These are phyloP conservation scores for Osedax fenrisi DNA, from an alignment of 2,888 invertebrate genomes.

Conservation along the genomic window DNA sequence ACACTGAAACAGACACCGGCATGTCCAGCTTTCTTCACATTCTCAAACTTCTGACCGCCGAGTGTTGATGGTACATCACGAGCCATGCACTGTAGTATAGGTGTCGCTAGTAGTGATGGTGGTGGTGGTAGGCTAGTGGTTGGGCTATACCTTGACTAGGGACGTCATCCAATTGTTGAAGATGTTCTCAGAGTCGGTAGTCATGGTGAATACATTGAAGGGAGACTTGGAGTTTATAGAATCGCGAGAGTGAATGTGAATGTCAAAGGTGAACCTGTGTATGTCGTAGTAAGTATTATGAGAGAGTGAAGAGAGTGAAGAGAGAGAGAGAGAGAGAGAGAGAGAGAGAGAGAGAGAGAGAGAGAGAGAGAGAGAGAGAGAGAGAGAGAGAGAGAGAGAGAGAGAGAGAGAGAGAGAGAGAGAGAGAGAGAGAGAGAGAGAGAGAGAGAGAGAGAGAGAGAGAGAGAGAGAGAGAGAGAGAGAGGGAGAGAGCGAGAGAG, in stretches of 20 bases:
- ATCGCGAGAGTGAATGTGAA: not conserved
- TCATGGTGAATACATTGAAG: not conserved
- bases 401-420: not conserved
- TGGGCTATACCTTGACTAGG: not conserved
- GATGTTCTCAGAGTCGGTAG: not conserved
- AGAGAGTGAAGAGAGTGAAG: not conserved
- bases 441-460: not conserved
- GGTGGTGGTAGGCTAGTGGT: not conserved
- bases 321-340: not conserved
- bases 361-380: not conserved
- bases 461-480: not conserved
- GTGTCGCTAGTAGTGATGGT: not conserved
- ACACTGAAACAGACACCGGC: not conserved
- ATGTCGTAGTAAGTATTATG: too few relatives aligned
- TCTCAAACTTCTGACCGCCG: not conserved
- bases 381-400: not conserved
- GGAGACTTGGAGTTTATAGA: not conserved
- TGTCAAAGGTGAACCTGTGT: not conserved
- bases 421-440: not conserved
- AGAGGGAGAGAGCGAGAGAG: not conserved
- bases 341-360: not conserved
- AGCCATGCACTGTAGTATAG: not conserved
- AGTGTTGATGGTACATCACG: not conserved
- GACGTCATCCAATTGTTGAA: not conserved
- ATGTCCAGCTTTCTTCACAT: not conserved